phyloP scores from a whole-genome alignment of 2,113 vertebrate genomes.

The Noturus placidus region DNA sequence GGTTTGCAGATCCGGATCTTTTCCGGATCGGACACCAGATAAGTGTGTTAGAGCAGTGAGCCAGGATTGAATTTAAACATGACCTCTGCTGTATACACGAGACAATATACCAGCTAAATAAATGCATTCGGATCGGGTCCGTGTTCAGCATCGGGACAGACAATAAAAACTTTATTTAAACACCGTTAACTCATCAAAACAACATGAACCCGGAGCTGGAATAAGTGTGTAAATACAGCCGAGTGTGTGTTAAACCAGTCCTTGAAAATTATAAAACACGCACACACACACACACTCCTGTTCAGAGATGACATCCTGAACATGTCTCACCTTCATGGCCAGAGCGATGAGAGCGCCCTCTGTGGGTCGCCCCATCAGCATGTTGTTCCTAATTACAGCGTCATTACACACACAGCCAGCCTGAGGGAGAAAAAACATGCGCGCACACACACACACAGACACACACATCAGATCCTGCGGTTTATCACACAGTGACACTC shows the following conservation, averaged over 20 bases:
- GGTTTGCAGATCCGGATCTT: too few relatives aligned
- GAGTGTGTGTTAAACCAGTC: background rate
- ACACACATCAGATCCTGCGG: background rate
- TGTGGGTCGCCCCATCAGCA: conserved; percentile 91
- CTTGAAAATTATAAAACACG: background rate
- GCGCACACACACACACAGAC: background rate
- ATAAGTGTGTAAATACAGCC: background rate
- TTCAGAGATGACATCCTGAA: background rate
- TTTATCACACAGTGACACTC: background rate
- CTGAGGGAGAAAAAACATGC: conserved; percentile 61
- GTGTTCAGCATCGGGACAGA: background rate
- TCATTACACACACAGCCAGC: conserved; percentile 95
- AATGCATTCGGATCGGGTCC: background rate
- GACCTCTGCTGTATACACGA: background rate
- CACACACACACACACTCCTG: conserved; percentile 31
- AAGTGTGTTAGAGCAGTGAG: background rate
- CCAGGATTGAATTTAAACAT: background rate
- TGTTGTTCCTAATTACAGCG: conserved; percentile 87
- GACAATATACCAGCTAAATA: background rate
- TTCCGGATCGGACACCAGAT: too few relatives aligned
- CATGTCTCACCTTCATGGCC: conserved; percentile 88
- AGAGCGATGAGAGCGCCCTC: conserved; percentile 94
- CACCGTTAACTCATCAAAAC: background rate
- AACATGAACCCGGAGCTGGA: background rate
- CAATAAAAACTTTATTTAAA: background rate